phyloP scores from a whole-genome alignment of 2,888 invertebrate species.

The Stratiomys singularior region DNA sequence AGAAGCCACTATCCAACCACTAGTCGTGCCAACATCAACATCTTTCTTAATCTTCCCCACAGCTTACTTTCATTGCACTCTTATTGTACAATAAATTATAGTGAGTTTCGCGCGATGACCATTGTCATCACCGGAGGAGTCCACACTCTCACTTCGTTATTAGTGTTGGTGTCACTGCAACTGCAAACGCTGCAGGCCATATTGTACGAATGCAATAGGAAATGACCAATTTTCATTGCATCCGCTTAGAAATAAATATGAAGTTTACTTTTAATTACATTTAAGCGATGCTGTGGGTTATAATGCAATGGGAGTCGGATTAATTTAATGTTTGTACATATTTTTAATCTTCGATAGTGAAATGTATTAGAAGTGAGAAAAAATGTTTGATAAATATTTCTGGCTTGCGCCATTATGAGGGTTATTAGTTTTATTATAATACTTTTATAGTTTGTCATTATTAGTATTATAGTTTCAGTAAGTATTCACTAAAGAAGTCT shows the following conservation, averaged over 20 bases:
- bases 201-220: not conserved
- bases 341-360: not conserved
- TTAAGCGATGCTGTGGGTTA: slow-evolving; percentile 3
- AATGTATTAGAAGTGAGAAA: not conserved
- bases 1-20: too few species aligned
- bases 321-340: not conserved
- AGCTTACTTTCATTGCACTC: not conserved
- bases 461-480: too few species aligned
- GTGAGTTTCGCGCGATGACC: not conserved
- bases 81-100: not conserved
- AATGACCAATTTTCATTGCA: slow-evolving; percentile 36
- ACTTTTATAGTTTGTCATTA: too few species aligned
- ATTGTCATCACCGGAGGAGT: not conserved
- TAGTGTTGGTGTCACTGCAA: not conserved
- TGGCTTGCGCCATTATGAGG: not conserved
- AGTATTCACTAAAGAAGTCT: too few species aligned
- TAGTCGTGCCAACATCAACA: too few species aligned
- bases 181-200: not conserved
- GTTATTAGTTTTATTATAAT: too few species aligned
- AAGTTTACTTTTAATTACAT: slow-evolving; percentile 36
- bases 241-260: slow-evolving; percentile 31
- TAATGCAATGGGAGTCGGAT: not conserved
- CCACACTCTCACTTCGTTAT: too few species aligned
- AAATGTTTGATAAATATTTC: not conserved
- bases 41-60: too few species aligned